A percentile compares a stretch with the other conserved stretches of the same genome.
Conservation (phyloP, 2,888 invertebrate genomes). For the Pollenia labialis region DNA sequence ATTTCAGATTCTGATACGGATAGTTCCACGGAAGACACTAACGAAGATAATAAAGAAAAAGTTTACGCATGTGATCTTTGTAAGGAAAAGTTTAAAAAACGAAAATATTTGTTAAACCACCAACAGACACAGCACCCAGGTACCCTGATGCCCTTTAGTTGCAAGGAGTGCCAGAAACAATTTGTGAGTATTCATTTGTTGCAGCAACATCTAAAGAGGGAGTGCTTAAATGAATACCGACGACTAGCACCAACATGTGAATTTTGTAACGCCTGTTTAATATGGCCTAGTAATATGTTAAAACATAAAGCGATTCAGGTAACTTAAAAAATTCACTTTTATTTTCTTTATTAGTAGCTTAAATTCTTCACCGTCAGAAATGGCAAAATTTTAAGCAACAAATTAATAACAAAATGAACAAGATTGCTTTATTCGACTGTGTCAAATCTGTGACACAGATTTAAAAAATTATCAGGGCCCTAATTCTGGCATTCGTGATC, state of each 20-base stretch:
- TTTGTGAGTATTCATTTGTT: constrained; percentile 85
- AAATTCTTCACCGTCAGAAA: constrained; percentile 77
- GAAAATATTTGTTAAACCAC: constrained; percentile 77
- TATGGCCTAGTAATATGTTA: constrained; percentile 80
- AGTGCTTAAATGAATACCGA: constrained; percentile 78
- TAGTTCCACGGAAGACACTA: constrained; percentile 75
- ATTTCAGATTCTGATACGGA: constrained; percentile 81
- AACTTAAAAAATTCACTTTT: background rate
- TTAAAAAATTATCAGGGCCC: no score
- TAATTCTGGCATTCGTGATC: no score
- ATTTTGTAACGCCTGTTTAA: constrained; percentile 79
- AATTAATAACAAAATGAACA: no score
- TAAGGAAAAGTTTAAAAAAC: constrained; percentile 72
- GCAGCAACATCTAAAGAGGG: constrained; percentile 84
- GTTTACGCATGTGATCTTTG: constrained; percentile 79
- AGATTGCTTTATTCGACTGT: no score
- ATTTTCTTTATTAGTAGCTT: background rate
- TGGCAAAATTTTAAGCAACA: constrained; percentile 74
- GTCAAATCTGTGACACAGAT: no score
- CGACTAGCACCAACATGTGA: constrained; percentile 75
- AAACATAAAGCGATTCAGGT: constrained; percentile 74
- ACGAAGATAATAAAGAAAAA: constrained; percentile 75
- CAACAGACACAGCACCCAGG: constrained; percentile 80
- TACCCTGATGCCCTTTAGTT: constrained; percentile 83
- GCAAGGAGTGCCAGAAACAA: constrained; percentile 85